Base-by-base conservation (phyloP, 2,888 invertebrate species). In the Eupithecia subumbrata region DNA sequence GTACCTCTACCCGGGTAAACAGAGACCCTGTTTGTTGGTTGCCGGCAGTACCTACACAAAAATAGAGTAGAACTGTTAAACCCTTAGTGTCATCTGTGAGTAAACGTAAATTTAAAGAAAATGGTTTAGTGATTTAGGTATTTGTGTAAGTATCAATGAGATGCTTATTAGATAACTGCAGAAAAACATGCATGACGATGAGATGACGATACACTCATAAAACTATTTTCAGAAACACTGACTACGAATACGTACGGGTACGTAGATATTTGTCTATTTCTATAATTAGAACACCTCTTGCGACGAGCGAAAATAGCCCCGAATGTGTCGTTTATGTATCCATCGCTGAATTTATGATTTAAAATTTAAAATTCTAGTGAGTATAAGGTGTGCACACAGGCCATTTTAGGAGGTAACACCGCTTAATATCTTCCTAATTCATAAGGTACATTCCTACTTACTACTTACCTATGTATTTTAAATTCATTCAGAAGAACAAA, bases 231-330 rank as follows among this genome's bases (percentile, higher is more conserved):
- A 83, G 86, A 89, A 85, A 84, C 87, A 82, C 85, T 88, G 87
- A 84, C 83, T 87, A 85, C 83, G 83, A 86, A 85, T 60, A 52
- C 84, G 84, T 87, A 81, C 77, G 12, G 12, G 73, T 83, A 85
- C 78, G 76, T 78, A 78, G 88, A 86, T 67, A 67, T 88, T 86
- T 87, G 88, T 89, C 88, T 88, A 87, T 85, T 85, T 87, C 84
- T 88, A 90, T 88, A 90, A 88, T 88, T 88, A 89, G 87, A 89
- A 86, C 85, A 84, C 84, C 84, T 86, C 88, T 85, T 86, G 87
- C 87, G 87, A 86, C 86, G 87, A 76, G 81, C 85, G 83, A 83
- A 89, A 90, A 89, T 90, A 90, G 84, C 83, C 67, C 70, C 68
- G 75, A 78, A 79, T 77, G 79, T 75, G 76, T 77, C 76, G 74